Percentiles rank a stretch among this genome's conserved stretches.
These are phyloP conservation scores for Oreocharis arfaki DNA, from an alignment of 2,113 vertebrate genomes.

Conservation along the genomic window DNA sequence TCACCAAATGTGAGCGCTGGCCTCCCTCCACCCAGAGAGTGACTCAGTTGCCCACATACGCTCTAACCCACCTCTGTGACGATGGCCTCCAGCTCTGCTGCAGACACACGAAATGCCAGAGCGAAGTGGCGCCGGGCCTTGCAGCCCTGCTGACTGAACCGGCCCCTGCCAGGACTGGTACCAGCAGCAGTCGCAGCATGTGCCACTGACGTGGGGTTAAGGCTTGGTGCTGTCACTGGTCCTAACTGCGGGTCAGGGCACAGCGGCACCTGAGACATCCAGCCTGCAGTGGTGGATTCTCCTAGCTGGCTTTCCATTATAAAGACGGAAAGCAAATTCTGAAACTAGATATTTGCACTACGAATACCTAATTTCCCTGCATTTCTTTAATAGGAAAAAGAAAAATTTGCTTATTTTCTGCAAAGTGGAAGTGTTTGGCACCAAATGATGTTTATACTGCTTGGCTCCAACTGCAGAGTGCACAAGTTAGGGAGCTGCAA, in stretches of 20 bases:
- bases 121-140: fast-evolving
- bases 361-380: neutral
- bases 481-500: neutral
- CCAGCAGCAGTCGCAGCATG: neutral
- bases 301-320: neutral
- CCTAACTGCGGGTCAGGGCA: neutral
- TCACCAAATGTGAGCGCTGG: neutral
- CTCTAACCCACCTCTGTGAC: neutral
- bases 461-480: neutral
- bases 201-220: neutral
- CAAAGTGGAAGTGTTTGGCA: neutral
- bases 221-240: neutral
- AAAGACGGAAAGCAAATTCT: neutral
- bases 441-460: neutral
- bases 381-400: neutral
- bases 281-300: neutral
- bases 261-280: neutral
- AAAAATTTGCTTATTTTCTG: neutral
- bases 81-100: neutral
- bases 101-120: neutral
- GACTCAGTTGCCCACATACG: fast-evolving
- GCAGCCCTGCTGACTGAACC: neutral
- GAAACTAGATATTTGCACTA: neutral
- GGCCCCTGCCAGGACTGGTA: neutral
- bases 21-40: fast-evolving